These are phyloP conservation scores for Eurystomus gularis DNA, from an alignment of 2,113 vertebrate genomes.

Conservation along the genomic window DNA sequence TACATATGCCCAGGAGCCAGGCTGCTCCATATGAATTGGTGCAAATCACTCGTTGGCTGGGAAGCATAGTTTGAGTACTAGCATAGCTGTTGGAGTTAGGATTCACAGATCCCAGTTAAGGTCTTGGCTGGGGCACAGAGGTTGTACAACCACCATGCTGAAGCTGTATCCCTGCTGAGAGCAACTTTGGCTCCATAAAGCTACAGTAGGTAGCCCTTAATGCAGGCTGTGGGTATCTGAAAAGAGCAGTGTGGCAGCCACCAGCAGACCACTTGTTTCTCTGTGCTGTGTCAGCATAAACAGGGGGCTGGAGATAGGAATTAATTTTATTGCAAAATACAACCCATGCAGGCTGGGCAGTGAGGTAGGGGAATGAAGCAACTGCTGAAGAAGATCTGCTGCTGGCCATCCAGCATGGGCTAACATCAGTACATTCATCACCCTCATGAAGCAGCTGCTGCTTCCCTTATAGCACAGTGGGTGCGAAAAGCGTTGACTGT, in stretches of 20 bases:
- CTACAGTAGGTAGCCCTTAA: neutral
- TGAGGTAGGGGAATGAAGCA: accelerated
- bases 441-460: accelerated
- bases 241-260: neutral
- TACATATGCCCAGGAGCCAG: neutral
- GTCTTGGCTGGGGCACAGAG: neutral
- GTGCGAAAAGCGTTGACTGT: neutral
- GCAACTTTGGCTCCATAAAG: neutral
- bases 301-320: neutral
- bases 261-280: neutral
- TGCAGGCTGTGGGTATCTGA: neutral
- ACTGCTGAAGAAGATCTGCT: neutral
- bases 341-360: neutral
- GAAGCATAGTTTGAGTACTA: neutral
- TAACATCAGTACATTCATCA: neutral
- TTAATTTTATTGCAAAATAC: neutral
- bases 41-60: neutral
- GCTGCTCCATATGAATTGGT: neutral
- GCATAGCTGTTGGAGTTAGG: neutral
- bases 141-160: neutral
- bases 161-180: neutral
- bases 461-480: neutral
- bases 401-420: accelerated
- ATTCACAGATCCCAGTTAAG: neutral
- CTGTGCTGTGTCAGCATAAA: neutral